A percentile compares a stretch with the other conserved stretches of the same genome.
phyloP scores from a whole-genome alignment of 2,888 invertebrate genomes.

The Girardia tigrina region DNA sequence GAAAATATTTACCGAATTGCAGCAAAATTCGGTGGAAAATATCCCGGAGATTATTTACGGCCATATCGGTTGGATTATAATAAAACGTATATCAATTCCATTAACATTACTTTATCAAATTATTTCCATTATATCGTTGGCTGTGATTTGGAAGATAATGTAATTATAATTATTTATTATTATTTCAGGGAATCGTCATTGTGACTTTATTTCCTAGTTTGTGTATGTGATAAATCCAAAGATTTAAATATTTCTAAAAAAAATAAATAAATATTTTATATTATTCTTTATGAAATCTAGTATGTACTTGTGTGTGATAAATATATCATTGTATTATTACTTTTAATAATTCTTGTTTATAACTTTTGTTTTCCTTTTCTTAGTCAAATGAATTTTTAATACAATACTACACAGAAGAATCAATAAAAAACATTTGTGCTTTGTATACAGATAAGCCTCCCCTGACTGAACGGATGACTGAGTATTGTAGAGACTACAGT shows the following conservation, averaged over 20 bases:
- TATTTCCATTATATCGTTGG: background rate
- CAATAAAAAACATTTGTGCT: no score
- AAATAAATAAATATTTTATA: no score
- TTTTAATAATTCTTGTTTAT: no score
- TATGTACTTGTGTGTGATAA: no score
- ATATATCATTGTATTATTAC: no score
- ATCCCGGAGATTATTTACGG: background rate
- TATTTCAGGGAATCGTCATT: background rate
- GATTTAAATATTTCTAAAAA: background rate
- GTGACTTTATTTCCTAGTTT: background rate
- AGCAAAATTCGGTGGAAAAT: background rate
- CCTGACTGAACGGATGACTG: no score
- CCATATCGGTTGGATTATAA: background rate
- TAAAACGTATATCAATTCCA: background rate
- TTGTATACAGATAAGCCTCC: no score
- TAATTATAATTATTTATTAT: background rate
- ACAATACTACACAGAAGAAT: no score
- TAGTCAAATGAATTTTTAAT: no score
- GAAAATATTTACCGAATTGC: slow-evolving; percentile 19
- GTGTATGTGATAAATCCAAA: background rate
- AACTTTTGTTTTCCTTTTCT: no score
- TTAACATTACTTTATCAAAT: slow-evolving; percentile 2
- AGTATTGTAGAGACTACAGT: no score
- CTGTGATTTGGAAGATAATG: background rate
- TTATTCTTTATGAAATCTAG: no score